Evolutionary conservation across 2,888 invertebrate species (phyloP).

Genomic region (Stramonita haemastoma): DNA sequence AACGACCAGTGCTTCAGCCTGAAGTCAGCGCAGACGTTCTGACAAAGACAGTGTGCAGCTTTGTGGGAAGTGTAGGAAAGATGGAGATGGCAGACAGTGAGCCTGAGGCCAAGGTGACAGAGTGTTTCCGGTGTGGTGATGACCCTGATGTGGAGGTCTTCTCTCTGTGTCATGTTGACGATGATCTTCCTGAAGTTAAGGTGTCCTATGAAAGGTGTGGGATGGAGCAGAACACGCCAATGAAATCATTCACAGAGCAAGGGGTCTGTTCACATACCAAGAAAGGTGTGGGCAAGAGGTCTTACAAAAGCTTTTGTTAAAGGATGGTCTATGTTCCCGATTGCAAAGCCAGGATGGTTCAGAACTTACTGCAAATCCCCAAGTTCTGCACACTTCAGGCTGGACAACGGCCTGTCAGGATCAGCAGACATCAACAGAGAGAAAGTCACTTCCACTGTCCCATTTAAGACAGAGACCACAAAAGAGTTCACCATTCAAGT

Average conservation of each 20-base stretch:
- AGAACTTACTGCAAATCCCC: not conserved
- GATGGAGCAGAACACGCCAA: not conserved
- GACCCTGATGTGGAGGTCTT: not conserved
- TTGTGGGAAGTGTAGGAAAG: not conserved
- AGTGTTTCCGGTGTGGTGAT: not conserved
- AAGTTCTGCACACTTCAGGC: constrained; percentile 3
- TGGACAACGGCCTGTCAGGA: not conserved
- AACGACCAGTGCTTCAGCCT: not conserved
- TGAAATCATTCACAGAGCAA: not conserved
- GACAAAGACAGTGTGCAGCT: not conserved
- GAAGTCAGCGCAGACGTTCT: not conserved
- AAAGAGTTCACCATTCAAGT: not conserved
- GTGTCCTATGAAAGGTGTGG: constrained; percentile 6
- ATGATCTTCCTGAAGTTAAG: not conserved
- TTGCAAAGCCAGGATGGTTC: not conserved
- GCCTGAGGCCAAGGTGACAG: not conserved
- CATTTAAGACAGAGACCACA: not conserved
- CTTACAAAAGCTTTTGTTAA: not conserved
- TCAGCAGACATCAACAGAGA: not conserved
- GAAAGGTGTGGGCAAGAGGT: not conserved
- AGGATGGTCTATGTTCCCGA: not conserved
- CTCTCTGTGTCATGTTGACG: not conserved
- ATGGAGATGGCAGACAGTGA: not conserved
- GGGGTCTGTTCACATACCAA: not conserved
- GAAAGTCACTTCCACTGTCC: not conserved